These are phyloP conservation scores for Nineta flava DNA, from an alignment of 2,888 invertebrate genomes.

Conservation along the genomic window DNA sequence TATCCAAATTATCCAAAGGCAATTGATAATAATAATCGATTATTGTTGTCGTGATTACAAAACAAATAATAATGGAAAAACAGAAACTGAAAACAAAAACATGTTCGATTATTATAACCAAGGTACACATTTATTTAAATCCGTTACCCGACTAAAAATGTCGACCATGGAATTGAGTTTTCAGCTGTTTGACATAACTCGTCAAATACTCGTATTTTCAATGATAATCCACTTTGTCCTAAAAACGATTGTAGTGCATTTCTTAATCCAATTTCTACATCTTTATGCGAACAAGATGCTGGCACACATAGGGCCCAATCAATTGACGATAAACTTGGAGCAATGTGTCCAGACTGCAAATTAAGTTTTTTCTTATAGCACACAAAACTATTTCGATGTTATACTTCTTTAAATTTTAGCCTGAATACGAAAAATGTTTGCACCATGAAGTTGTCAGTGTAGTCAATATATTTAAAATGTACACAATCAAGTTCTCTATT, in stretches of 20 bases:
- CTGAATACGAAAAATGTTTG: too few species aligned
- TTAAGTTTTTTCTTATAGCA: too few species aligned
- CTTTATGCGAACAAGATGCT: slow-evolving; percentile 36
- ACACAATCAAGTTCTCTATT: too few species aligned
- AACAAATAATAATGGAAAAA: background rate
- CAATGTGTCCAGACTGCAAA: slow-evolving; percentile 50
- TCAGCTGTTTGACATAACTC: slow-evolving; percentile 41
- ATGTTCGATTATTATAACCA: too few species aligned
- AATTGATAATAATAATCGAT: too few species aligned
- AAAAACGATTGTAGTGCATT: slow-evolving; percentile 32
- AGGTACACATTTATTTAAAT: background rate
- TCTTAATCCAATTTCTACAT: slow-evolving; percentile 38
- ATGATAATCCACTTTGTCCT: slow-evolving; percentile 34
- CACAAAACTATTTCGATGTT: too few species aligned
- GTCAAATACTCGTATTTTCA: slow-evolving; percentile 38
- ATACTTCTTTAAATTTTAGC: too few species aligned
- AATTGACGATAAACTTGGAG: slow-evolving; percentile 46
- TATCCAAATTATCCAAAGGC: background rate
- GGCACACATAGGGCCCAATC: slow-evolving; percentile 55
- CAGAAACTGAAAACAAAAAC: background rate
- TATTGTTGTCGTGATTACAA: background rate
- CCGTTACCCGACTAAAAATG: slow-evolving; percentile 33
- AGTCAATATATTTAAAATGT: too few species aligned
- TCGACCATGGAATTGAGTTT: slow-evolving; percentile 23
- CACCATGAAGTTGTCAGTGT: too few species aligned